Evolutionary conservation across 1,140 invertebrate species (phyloP).

Genomic region (Campoletis sonorensis): DNA sequence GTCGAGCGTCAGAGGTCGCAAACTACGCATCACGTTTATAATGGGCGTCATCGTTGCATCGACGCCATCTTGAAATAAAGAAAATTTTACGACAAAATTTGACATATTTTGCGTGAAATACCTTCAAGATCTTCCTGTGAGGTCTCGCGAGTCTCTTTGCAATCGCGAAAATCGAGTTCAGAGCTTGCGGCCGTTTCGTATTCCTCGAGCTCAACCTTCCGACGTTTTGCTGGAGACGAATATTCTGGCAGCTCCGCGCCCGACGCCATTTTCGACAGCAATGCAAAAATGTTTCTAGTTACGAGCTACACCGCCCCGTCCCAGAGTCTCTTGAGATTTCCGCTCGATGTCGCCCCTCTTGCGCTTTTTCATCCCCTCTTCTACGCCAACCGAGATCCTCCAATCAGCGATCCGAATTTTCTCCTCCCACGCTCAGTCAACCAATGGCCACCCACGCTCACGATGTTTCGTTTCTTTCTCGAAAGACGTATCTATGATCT

Average conservation of each 20-base stretch:
- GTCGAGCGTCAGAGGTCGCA: conserved; percentile 27
- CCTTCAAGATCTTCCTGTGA: conserved; percentile 70
- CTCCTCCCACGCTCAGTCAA: conserved; percentile 27
- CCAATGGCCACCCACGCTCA: conserved; percentile 45
- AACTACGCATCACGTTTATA: conserved; percentile 44
- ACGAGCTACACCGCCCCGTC: background rate
- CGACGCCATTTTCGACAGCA: conserved; percentile 77
- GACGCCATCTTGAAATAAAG: conserved; percentile 68
- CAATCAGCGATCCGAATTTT: background rate
- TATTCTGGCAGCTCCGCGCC: conserved; percentile 73
- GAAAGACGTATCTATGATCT: conserved; percentile 18
- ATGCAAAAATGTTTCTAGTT: conserved; percentile 60
- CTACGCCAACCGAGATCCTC: background rate
- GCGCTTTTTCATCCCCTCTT: conserved; percentile 14
- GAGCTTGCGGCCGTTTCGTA: conserved; percentile 58
- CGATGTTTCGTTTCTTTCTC: background rate
- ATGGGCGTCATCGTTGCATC: conserved; percentile 53
- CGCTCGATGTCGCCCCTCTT: conserved; percentile 58
- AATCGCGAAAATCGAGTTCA: conserved; percentile 66
- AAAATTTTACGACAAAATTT: conserved; percentile 62
- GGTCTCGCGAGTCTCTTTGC: conserved; percentile 60
- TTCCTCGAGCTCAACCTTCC: conserved; percentile 71
- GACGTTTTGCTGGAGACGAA: conserved; percentile 75
- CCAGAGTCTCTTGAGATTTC: conserved; percentile 31
- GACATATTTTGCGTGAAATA: conserved; percentile 67